Conservation (phyloP, 2,888 invertebrate genomes). For the Hartigia nigra region DNA sequence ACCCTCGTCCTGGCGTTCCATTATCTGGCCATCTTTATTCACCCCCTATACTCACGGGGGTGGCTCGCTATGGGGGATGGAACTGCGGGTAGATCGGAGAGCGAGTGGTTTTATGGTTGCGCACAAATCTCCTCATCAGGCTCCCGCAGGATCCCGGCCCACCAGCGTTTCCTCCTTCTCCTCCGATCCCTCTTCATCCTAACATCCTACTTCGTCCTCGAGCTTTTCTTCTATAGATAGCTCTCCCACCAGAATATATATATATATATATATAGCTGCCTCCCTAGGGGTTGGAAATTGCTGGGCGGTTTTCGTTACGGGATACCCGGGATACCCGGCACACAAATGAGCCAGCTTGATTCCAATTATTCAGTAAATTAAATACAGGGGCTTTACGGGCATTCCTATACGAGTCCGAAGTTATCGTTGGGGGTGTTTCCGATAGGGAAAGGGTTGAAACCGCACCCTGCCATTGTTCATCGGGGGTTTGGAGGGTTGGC, state of each 20-base stretch:
- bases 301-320: slow-evolving; percentile 24
- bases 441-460: slow-evolving; percentile 49
- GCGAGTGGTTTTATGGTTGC: slow-evolving; percentile 59
- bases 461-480: slow-evolving; percentile 37
- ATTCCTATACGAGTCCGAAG: slow-evolving; percentile 33
- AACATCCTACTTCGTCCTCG: neutral
- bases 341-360: slow-evolving; percentile 65
- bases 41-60: slow-evolving; percentile 42
- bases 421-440: slow-evolving; percentile 45
- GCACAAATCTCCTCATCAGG: slow-evolving; percentile 65
- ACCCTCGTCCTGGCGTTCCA: slow-evolving; percentile 39
- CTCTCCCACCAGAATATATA: neutral
- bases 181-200: slow-evolving; percentile 4
- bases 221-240: neutral
- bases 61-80: slow-evolving; percentile 21
- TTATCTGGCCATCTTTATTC: slow-evolving; percentile 62
- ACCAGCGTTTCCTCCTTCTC: slow-evolving; percentile 21
- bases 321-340: slow-evolving; percentile 32
- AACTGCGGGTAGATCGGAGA: slow-evolving; percentile 4
- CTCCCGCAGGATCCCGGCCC: slow-evolving; percentile 53
- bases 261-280: slow-evolving; percentile 1
- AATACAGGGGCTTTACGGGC: slow-evolving; percentile 60
- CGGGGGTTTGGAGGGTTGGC: slow-evolving; percentile 27
- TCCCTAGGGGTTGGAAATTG: slow-evolving; percentile 24
- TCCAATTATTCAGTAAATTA: slow-evolving; percentile 67